Conservation (phyloP, 2,113 vertebrate species). For the Chionis minor region DNA sequence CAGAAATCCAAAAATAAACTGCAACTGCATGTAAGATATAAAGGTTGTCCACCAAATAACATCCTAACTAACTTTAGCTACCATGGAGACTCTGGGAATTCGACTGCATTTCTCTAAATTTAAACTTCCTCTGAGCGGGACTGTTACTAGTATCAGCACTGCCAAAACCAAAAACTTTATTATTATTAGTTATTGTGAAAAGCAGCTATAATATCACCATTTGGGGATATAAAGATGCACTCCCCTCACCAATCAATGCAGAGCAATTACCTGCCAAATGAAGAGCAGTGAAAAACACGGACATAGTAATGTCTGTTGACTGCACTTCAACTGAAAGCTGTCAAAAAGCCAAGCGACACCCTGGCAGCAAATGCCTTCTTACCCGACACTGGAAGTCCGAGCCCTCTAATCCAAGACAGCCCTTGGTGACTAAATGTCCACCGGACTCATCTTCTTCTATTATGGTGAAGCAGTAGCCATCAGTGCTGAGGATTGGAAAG, state of each 20-base stretch:
- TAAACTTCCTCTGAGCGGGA: neutral
- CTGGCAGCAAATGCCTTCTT: slow-evolving; percentile 63
- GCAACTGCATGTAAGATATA: neutral
- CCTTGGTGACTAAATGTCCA: slow-evolving; percentile 85
- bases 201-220: neutral
- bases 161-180: neutral
- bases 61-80: neutral
- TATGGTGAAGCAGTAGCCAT: slow-evolving; percentile 96
- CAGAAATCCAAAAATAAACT: neutral
- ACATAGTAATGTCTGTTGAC: neutral
- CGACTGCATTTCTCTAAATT: neutral
- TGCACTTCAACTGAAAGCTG: neutral
- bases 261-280: neutral
- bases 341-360: neutral
- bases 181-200: neutral
- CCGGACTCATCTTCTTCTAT: slow-evolving; percentile 93
- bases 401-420: slow-evolving; percentile 88
- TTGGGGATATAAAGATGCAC: neutral
- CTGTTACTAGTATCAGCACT: neutral
- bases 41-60: neutral
- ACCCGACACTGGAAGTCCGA: slow-evolving; percentile 97
- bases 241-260: rapidly evolving
- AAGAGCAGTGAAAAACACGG: neutral
- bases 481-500: slow-evolving; percentile 80
- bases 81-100: neutral